Conservation (phyloP, 1,140 invertebrate species). For the Drosophila erecta region DNA sequence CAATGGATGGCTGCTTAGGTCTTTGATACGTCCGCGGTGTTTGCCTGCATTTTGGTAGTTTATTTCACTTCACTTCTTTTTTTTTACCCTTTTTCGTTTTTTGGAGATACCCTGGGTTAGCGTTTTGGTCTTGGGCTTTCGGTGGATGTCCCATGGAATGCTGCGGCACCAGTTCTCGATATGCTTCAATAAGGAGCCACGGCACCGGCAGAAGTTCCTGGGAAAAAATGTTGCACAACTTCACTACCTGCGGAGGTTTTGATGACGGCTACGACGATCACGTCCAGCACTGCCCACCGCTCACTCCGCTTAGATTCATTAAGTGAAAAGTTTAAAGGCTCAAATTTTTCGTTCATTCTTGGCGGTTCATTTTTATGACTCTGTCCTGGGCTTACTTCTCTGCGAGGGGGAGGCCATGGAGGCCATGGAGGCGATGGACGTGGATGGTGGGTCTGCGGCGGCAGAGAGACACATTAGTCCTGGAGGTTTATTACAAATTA, state of each 20-base stretch:
- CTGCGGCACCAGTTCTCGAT: conserved; percentile 77
- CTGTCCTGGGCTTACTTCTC: conserved; percentile 1
- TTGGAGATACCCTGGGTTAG: conserved; percentile 8
- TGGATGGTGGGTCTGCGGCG: conserved; percentile 7
- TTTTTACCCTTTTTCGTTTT: conserved; percentile 3
- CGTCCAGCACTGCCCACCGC: conserved; percentile 30
- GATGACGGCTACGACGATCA: conserved; percentile 57
- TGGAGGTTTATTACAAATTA: conserved; percentile 81
- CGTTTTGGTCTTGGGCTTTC: conserved; percentile 32
- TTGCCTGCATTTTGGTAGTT: conserved; percentile 54
- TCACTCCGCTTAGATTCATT: conserved; percentile 76
- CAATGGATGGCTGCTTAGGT: conserved; percentile 72
- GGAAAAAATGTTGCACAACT: conserved; percentile 82
- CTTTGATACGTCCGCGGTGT: conserved; percentile 77
- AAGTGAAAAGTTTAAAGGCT: conserved; percentile 80
- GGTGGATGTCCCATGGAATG: conserved; percentile 83
- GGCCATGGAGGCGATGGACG: neutral
- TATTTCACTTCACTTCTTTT: too few relatives aligned
- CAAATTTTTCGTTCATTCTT: conserved; percentile 78
- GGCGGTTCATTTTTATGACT: conserved; percentile 65
- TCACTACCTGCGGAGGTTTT: conserved; percentile 69
- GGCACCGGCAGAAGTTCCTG: conserved; percentile 70
- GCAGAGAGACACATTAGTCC: conserved; percentile 72
- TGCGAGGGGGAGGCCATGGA: conserved; percentile 33
- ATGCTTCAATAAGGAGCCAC: conserved; percentile 74